A percentile compares a stretch with the other conserved stretches of the same genome.
Evolutionary conservation across 2,888 invertebrate genomes (phyloP).

Genomic region (Trichacis sp.): DNA sequence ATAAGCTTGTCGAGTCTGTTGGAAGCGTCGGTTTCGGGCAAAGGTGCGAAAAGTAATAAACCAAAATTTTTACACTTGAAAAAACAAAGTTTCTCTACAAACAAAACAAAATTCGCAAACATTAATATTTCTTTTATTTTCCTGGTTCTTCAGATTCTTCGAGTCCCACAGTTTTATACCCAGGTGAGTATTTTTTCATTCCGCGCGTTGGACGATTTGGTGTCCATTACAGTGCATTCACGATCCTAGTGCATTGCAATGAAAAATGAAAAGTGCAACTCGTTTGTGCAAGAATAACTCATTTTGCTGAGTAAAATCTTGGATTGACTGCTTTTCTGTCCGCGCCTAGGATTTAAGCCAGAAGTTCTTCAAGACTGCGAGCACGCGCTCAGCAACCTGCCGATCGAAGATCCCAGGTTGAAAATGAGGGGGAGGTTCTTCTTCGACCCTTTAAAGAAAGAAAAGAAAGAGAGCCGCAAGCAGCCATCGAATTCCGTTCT

Average conservation of each 20-base stretch:
- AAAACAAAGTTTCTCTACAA: conserved; percentile 3
- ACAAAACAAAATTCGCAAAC: conserved; percentile 6
- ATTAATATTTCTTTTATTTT: conserved; percentile 23
- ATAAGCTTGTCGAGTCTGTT: conserved; percentile 68
- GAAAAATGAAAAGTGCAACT: neutral
- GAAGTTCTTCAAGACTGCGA: conserved; percentile 65
- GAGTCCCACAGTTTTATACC: conserved; percentile 57
- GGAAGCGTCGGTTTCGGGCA: conserved; percentile 66
- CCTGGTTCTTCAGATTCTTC: conserved; percentile 55
- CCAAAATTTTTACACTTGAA: neutral
- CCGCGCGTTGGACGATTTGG: no score
- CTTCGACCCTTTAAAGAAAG: conserved; percentile 55
- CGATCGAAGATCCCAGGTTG: conserved; percentile 62
- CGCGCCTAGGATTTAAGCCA: conserved; percentile 61
- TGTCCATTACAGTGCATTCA: neutral
- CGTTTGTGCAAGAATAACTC: conserved; percentile 1
- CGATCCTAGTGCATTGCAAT: neutral
- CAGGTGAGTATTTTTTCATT: conserved; percentile 58
- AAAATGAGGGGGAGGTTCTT: conserved; percentile 66
- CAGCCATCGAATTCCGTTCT: conserved; percentile 60
- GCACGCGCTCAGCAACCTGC: conserved; percentile 61
- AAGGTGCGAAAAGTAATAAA: conserved; percentile 58
- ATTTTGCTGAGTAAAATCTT: neutral
- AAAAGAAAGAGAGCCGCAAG: conserved; percentile 39
- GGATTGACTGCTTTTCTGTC: conserved; percentile 30